Percentiles rank a stretch among this genome's conserved stretches.
Evolutionary conservation across 2,888 invertebrate species (phyloP).

Genomic region (Athripsodes cinereus): DNA sequence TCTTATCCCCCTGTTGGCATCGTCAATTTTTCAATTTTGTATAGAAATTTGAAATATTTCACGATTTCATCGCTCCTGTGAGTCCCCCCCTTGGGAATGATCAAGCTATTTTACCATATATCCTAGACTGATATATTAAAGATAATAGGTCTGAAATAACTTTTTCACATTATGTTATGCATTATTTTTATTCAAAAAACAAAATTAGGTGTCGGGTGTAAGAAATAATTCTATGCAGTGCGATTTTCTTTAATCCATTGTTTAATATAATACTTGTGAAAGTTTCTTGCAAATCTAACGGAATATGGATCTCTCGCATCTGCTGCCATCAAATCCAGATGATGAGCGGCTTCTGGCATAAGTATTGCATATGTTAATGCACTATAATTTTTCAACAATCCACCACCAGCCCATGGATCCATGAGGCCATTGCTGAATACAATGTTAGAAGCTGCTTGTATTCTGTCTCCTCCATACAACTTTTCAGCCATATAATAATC

Average conservation of each 20-base stretch:
- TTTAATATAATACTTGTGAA: constrained; percentile 42
- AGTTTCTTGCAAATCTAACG: constrained; percentile 55
- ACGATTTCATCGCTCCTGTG: too few relatives aligned
- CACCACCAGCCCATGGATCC: constrained; percentile 86
- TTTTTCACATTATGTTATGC: too few relatives aligned
- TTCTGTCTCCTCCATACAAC: constrained; percentile 73
- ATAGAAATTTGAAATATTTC: too few relatives aligned
- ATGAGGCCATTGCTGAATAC: constrained; percentile 79
- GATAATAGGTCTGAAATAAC: too few relatives aligned
- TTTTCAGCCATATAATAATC: constrained; percentile 59
- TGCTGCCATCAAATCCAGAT: constrained; percentile 68
- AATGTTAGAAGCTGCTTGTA: constrained; percentile 58
- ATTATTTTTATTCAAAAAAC: too few relatives aligned
- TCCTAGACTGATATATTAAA: too few relatives aligned
- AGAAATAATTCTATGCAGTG: too few relatives aligned
- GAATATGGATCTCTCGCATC: constrained; percentile 60
- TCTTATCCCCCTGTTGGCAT: too few relatives aligned
- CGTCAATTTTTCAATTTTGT: too few relatives aligned
- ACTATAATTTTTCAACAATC: constrained; percentile 65
- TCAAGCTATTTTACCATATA: too few relatives aligned
- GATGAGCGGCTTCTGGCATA: constrained; percentile 80
- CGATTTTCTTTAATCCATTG: constrained; percentile 9
- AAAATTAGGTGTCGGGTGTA: too few relatives aligned
- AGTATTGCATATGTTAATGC: constrained; percentile 61
- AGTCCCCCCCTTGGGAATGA: too few relatives aligned